phyloP scores from a whole-genome alignment of 2,113 vertebrate genomes.

The Myrmophylax atrothorax region DNA sequence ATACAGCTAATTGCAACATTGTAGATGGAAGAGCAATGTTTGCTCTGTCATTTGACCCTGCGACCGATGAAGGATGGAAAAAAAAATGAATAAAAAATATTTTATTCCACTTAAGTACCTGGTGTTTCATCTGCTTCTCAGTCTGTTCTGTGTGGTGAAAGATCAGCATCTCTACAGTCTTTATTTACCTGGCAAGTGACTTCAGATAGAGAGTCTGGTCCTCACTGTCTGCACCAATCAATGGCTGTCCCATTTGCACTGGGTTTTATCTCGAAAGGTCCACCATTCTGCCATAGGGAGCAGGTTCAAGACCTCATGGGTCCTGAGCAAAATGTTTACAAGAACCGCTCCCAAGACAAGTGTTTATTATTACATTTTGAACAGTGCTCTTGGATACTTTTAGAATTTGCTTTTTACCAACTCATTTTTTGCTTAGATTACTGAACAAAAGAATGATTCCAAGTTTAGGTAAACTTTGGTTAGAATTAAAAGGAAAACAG shows the following conservation, averaged over 20 bases:
- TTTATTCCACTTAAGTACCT: background rate
- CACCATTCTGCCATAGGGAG: background rate
- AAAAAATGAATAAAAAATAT: background rate
- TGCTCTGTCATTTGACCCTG: background rate
- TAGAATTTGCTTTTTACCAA: background rate
- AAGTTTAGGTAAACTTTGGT: background rate
- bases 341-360: background rate
- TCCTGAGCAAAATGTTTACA: background rate
- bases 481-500: background rate
- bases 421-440: background rate
- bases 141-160: background rate
- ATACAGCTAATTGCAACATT: background rate
- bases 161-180: background rate
- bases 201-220: background rate
- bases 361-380: background rate
- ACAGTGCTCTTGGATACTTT: background rate
- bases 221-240: background rate
- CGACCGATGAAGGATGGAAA: background rate
- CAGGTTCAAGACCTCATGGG: background rate
- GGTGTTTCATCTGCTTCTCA: background rate
- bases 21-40: background rate
- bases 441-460: background rate
- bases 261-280: background rate
- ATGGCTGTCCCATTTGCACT: background rate
- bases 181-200: background rate